These are phyloP conservation scores for Druon quercuslanigerum DNA, from an alignment of 1,140 invertebrate species.

Conservation along the genomic window DNA sequence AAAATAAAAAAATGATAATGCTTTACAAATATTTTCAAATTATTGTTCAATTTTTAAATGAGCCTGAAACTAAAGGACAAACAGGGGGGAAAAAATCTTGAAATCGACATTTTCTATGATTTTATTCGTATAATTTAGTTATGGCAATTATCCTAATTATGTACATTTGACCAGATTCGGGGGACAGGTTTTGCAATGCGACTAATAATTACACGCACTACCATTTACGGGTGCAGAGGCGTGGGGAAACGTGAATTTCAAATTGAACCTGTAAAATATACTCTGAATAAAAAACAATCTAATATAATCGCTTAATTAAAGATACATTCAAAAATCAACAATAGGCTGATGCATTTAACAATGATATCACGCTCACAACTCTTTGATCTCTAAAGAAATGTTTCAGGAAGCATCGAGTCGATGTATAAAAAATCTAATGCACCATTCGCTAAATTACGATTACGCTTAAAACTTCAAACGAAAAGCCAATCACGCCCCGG, in stretches of 20 bases:
- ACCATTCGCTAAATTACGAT: constrained; percentile 45
- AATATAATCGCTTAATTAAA: constrained; percentile 18
- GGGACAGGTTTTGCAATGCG: constrained; percentile 52
- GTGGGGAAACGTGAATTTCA: constrained; percentile 28
- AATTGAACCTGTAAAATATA: constrained; percentile 37
- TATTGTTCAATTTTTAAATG: too few relatives aligned
- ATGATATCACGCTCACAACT: constrained; percentile 39
- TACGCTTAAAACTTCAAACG: constrained; percentile 8
- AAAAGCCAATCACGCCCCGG: constrained; percentile 35
- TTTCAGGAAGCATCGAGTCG: constrained; percentile 45
- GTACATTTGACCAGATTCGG: constrained; percentile 53
- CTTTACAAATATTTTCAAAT: too few relatives aligned
- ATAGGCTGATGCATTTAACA: constrained; percentile 40
- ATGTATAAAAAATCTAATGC: constrained; percentile 67
- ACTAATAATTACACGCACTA: constrained; percentile 52
- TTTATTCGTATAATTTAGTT: constrained; percentile 66
- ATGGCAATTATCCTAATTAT: constrained; percentile 61
- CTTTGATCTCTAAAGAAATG: constrained; percentile 50
- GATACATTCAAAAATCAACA: constrained; percentile 45
- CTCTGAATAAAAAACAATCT: constrained; percentile 32
- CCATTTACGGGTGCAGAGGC: constrained; percentile 33
- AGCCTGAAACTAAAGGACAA: not conserved
- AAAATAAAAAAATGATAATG: too few relatives aligned
- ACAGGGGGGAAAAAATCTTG: not conserved
- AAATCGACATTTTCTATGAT: constrained; percentile 53